Evolutionary conservation across 2,888 invertebrate genomes (phyloP), one percentile per base, ranked within the genome.

Genomic region (Diloba caeruleocephala): DNA sequence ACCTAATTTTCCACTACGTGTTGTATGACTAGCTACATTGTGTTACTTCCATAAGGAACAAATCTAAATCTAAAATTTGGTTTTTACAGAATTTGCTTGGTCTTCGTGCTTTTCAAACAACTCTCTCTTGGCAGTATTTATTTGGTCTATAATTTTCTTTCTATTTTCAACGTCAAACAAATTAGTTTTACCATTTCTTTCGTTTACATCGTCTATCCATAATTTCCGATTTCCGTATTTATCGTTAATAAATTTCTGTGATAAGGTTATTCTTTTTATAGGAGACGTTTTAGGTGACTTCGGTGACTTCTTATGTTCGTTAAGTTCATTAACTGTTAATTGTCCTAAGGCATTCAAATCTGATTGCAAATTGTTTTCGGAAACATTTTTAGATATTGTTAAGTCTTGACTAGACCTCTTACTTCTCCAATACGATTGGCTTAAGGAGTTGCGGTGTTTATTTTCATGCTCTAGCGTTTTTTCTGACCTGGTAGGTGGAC

Each of bases 231-330:
- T 93, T 29, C 94, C 94, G 62, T 94, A 93, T 80, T 94, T 94
- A 70, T 94, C 94, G 58, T 94, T 94, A 37, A 94, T 93, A 64
- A 94, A 94, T 70, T 94, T 94, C 76, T 94, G 94, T 21, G 94
- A 94, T 33, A 91, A 78, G 54, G 87, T 94, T 73, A 90, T 84
- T 80, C 87, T 84, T 79, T 87, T 92, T 43, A 74, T 73, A 6
- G 88, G 85, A 14, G 89, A 88, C 46, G 80, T 79, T 76, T 89
- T 88, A 17, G 87, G 87, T n/a, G 87, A 88, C 66, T 87, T 92
- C 76, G 87, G 87, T n/a, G 87, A 88, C 66, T 87, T 92, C 76
- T 85, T 90, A 65, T 59, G 82, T 44, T 89, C 89, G 49, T 63
- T 77, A 59, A 68, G 78, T 67, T 83, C 88, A 71, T 79, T 86